Evolutionary conservation across 2,113 vertebrate species (phyloP), one percentile per base, ranked within the genome.

Genomic region (Zeus faber): DNA sequence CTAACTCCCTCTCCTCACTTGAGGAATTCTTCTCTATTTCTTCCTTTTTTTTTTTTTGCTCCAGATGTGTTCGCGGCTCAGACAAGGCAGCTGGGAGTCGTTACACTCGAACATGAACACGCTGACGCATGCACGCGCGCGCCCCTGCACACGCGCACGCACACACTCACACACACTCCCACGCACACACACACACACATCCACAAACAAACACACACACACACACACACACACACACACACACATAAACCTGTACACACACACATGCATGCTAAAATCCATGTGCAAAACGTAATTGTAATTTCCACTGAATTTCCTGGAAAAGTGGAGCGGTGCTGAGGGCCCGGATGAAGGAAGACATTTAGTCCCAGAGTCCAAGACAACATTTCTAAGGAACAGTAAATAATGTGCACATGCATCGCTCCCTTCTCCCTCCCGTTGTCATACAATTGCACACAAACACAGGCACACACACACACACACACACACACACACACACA

Each of bases 21-120:
- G n/a, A n/a, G n/a, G n/a, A n/a, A n/a, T n/a, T n/a, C n/a, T 10
- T 27, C 48, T 33, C 58, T 44, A 27, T 39, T n/a, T 41, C 63
- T 54, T 43, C 43, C 23, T n/a, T 22, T 24, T 22, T 58, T 24
- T 58, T 14, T 14, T 16, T 51, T 55, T 27, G 27, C 49, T 45
- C 72, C 78, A 87, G 79, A 80, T 80, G 72, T 74, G 77, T 29
- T 56, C 39, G 53, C 37, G 64, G 61, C 55, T 67, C 59, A 79
- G 65, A 79, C 72, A 58, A 41, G 21, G 52, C 85, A 89, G 70
- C 79, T 86, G 86, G 76, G 62, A 88, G 53, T 65, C 37, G 60
- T 88, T 87, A 84, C 49, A 65, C 31, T 43, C 18, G 40, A 18
- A 20, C 40, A 43, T 6, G 16, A 43, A 20, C 27, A 4, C 10